Conservation (phyloP, 1,140 invertebrate genomes). For the Saccostrea glomerata region DNA sequence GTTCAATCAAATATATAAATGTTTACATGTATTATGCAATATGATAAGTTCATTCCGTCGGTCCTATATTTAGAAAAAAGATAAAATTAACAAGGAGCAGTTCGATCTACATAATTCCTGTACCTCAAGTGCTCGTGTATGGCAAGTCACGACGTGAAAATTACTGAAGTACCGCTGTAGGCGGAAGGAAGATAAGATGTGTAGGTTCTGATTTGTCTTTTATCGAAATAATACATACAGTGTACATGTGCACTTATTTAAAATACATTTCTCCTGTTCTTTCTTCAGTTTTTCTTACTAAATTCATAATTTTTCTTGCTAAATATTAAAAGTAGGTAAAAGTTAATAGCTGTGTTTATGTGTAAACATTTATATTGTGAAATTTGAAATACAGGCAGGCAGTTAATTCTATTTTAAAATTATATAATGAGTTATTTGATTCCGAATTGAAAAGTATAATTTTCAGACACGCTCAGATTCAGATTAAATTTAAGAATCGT, state of each 20-base stretch:
- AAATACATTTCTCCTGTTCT: not conserved
- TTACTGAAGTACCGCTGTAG: not conserved
- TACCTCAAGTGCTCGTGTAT: constrained; percentile 12
- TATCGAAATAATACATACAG: not conserved
- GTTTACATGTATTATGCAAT: not conserved
- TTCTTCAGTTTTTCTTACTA: not conserved
- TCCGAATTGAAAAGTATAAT: too few species aligned
- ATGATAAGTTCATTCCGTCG: not conserved
- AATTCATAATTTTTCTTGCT: not conserved
- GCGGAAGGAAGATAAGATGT: constrained; percentile 15
- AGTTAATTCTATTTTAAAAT: too few species aligned
- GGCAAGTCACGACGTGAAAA: constrained; percentile 4
- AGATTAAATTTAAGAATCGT: not conserved
- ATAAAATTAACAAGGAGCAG: not conserved
- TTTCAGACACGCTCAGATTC: not conserved
- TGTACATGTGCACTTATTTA: not conserved
- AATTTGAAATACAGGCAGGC: too few species aligned
- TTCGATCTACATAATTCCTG: constrained; percentile 14
- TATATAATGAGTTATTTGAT: too few species aligned
- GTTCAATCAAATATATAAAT: too few species aligned
- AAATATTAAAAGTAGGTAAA: too few species aligned
- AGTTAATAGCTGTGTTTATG: too few species aligned
- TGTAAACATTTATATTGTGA: too few species aligned
- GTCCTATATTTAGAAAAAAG: not conserved
- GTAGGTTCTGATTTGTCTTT: constrained; percentile 3